Evolutionary conservation across 2,888 invertebrate species (phyloP), one percentile per base, ranked within the genome.

Genomic region (Drosophila stalkeri): DNA sequence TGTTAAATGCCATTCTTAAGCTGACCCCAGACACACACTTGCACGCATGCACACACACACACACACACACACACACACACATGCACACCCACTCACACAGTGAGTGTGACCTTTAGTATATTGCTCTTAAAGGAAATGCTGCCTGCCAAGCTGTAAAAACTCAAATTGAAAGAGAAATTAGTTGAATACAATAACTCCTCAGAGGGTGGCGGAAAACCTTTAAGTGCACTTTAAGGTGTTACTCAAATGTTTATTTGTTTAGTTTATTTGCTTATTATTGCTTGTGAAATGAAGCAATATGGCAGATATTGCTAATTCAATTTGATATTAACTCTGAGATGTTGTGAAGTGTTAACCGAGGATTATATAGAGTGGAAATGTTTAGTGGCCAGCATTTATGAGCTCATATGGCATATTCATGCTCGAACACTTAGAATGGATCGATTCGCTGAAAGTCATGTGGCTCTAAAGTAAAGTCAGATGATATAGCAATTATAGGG

Each of bases 211-310:
- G 12, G 37, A 43, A 51, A 18, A 57, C 52, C 62, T 77, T 62
- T 64, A 51, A 68, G 39, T 46, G 64, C 68, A 76, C 65, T 79
- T 80, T 61, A 68, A 72, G 62, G 60, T 64, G 76, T 72, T 55
- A 47, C n/a, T 46, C 59, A 54, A 54, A 68, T 64, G 67, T 76
- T 77, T 68, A 56, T 57, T 60, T 46, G 44, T 23, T 77, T 9
- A 35, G 35, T 57, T 75, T 75, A 64, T 64, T 60, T 20, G 49
- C 14, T n/a, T 41, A n/a, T 67, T 51, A 27, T 49, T 41, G n/a
- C 33, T 33, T 20, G 16, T 20, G 43, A 56, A 31, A 16, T 2
- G 39, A 12, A 43, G 31, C 41, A 43, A 56, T 31, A 43, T 43
- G 56, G 31, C 9, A 14, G 16, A 39, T 16, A 41, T 18, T 27